Evolutionary conservation across 2,113 vertebrate genomes (phyloP), one percentile per base, ranked within the genome.

Genomic region (Cyprinodon brontotheroides): DNA sequence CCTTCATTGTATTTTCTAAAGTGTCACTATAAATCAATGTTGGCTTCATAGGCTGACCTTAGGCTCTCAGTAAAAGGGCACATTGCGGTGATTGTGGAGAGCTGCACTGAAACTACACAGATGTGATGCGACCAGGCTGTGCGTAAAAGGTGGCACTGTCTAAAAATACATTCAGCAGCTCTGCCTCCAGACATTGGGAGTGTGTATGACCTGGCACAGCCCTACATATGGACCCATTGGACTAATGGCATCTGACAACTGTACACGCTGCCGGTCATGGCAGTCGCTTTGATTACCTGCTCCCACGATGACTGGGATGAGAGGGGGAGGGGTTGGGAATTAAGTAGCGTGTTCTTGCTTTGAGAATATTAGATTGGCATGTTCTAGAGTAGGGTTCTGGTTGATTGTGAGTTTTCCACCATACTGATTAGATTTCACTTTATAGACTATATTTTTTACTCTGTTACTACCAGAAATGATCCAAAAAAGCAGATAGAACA

Each of bases 191-290:
- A 88, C 81, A 79, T 72, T 53, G 75, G 81, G 75, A 72, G 74
- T 75, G 84, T 11, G 79, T 74, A 48, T 22, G 66, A 80, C 81
- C 84, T 72, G 89, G 82, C 82, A 14, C 72, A 68, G 82, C 75
- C 81, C 61, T 15, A 63, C 48, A 79, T 87, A 87, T 86, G 82
- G 83, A 88, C 71, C 87, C 36, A 70, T 43, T 89, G 89, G 89
- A 68, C 86, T 91, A 79, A 91, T 90, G 71, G 12, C 83, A 81
- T 82, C 53, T 91, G 92, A 93, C 92, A 92, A 86, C 70, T 79
- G 87, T 77, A 90, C 82, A 87, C 50, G 84, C 91, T 88, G 82
- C 76, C 75, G 83, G 91, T 88, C 81, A 91, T 80, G 83, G 74
- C 74, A 71, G 85, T 87, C 38, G 61, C 79, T 47, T 68, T 72